A percentile compares a stretch with the other conserved stretches of the same genome.
Evolutionary conservation across 37 sponge, comb jelly and placozoan species (phyloP).

Genomic region (Chondrilla cf. caribensis): DNA sequence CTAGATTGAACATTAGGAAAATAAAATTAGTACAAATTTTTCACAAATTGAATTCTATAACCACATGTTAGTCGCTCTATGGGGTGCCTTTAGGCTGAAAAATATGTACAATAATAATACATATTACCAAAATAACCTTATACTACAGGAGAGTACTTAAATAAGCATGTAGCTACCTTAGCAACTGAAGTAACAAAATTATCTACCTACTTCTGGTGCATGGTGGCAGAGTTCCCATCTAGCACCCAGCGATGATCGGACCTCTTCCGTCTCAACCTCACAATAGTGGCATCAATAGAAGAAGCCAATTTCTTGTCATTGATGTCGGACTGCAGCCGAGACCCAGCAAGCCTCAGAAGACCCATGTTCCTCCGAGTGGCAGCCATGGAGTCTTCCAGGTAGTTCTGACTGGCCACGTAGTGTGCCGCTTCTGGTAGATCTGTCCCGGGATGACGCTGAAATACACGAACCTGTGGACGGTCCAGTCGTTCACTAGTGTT

Average conservation of each 20-base stretch:
- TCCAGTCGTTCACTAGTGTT: conserved; percentile 70
- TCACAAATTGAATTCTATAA: too few species aligned
- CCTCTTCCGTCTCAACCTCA: conserved; percentile 54
- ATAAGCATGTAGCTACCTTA: too few species aligned
- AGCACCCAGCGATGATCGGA: conserved; percentile 77
- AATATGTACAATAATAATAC: too few species aligned
- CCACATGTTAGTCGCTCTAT: too few species aligned
- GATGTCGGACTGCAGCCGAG: conserved; percentile 51
- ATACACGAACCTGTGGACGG: conserved; percentile 61
- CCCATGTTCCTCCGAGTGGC: conserved; percentile 55
- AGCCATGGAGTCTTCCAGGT: conserved; percentile 48
- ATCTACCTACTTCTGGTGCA: not conserved
- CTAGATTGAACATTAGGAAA: too few species aligned
- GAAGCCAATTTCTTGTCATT: conserved; percentile 66
- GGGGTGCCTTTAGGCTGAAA: too few species aligned
- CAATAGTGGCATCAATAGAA: conserved; percentile 40
- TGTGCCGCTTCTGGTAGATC: conserved; percentile 77
- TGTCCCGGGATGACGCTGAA: conserved; percentile 74
- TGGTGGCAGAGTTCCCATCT: conserved; percentile 17
- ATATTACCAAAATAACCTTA: too few species aligned
- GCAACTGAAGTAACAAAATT: too few species aligned
- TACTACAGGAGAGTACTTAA: too few species aligned
- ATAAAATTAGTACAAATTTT: too few species aligned
- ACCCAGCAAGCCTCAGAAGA: conserved; percentile 56
- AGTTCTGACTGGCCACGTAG: conserved; percentile 40